Conservation (phyloP, 2,797 vertebrate genomes). For the Mus caroli region DNA sequence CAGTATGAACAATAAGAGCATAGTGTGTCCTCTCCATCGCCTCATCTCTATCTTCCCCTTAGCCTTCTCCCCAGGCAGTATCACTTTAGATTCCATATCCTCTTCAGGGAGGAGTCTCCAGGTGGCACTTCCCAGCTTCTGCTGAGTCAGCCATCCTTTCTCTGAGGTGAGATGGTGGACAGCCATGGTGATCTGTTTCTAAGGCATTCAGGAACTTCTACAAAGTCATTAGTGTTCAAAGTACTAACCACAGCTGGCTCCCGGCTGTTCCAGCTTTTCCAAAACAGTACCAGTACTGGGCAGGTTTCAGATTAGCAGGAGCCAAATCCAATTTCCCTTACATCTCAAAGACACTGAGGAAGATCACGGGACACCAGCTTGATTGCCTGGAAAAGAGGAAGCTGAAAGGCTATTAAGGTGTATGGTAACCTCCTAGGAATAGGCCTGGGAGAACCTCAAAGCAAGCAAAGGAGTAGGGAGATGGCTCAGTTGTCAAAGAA, state of each 20-base stretch:
- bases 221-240: neutral
- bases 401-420: accelerated
- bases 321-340: neutral
- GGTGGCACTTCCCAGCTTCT: neutral
- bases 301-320: neutral
- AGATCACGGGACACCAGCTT: neutral
- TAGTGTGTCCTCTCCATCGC: neutral
- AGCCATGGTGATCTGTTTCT: neutral
- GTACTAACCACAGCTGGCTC: conserved; percentile 27
- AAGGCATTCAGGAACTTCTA: neutral
- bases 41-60: neutral
- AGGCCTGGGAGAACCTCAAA: neutral
- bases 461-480: neutral
- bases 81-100: neutral
- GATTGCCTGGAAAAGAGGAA: neutral
- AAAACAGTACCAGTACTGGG: neutral
- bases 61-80: neutral
- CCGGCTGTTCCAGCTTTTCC: neutral
- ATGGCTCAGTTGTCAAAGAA: neutral
- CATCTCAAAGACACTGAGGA: neutral
- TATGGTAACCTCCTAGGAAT: accelerated
- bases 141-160: neutral
- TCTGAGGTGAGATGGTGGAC: neutral
- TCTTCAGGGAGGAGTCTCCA: neutral
- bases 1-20: neutral